Evolutionary conservation across 2,888 invertebrate genomes (phyloP).

Genomic region (Dasypolia templi): DNA sequence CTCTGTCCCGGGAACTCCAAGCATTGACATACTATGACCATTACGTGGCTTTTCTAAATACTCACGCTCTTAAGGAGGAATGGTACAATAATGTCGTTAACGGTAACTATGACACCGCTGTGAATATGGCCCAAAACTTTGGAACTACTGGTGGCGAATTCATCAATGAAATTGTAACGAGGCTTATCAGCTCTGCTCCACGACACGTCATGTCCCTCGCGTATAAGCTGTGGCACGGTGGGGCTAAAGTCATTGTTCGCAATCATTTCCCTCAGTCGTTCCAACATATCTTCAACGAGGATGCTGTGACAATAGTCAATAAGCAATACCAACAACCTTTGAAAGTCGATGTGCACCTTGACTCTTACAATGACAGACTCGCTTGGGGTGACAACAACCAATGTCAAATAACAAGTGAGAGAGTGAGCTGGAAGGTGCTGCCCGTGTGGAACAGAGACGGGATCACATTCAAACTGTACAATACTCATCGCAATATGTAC

Average conservation of each 20-base stretch:
- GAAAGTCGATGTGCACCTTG: slow-evolving; percentile 59
- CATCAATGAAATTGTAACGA: slow-evolving; percentile 47
- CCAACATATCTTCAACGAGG: slow-evolving; percentile 60
- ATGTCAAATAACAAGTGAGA: slow-evolving; percentile 46
- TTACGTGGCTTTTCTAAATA: slow-evolving; percentile 66
- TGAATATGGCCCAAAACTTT: slow-evolving; percentile 56
- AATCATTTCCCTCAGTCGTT: slow-evolving; percentile 67
- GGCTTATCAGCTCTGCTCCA: slow-evolving; percentile 54
- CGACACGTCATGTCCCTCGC: slow-evolving; percentile 63
- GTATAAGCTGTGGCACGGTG: slow-evolving; percentile 68
- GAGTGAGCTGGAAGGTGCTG: slow-evolving; percentile 67
- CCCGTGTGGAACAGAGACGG: slow-evolving; percentile 62
- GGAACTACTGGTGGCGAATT: slow-evolving; percentile 35
- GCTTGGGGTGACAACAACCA: slow-evolving; percentile 62
- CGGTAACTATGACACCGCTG: slow-evolving; percentile 62
- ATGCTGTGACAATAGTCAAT: slow-evolving; percentile 65
- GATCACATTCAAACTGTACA: slow-evolving; percentile 68
- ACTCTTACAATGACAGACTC: slow-evolving; percentile 60
- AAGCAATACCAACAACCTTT: slow-evolving; percentile 58
- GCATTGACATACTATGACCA: slow-evolving; percentile 65
- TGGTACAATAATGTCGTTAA: slow-evolving; percentile 59
- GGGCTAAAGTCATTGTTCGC: slow-evolving; percentile 54
- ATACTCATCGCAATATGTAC: slow-evolving; percentile 61
- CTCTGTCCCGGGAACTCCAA: slow-evolving; percentile 57
- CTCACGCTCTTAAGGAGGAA: slow-evolving; percentile 45